A percentile compares a stretch with the other conserved stretches of the same genome.
Evolutionary conservation across 1,140 invertebrate species (phyloP).

Genomic region (Bombus confusus): DNA sequence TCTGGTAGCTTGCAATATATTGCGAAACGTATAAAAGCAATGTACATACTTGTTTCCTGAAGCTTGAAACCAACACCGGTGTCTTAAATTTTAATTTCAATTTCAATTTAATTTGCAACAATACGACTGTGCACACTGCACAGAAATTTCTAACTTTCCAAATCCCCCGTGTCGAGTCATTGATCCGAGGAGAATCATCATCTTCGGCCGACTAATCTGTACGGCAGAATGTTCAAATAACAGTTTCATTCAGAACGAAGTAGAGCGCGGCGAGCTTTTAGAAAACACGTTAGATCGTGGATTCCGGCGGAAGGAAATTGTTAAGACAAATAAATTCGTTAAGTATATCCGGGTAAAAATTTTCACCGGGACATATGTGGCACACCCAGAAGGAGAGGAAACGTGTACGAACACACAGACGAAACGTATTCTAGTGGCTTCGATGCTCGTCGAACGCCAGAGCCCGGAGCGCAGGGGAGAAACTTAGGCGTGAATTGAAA

Average conservation of each 20-base stretch:
- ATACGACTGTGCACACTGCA: too few relatives aligned
- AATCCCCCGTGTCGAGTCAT: too few relatives aligned
- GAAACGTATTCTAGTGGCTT: background rate
- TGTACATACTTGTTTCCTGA: too few relatives aligned
- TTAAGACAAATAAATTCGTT: background rate
- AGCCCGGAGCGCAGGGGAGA: background rate
- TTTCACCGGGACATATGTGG: background rate
- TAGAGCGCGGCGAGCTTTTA: background rate
- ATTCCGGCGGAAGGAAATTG: background rate
- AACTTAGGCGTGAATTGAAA: conserved; percentile 52
- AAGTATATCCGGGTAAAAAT: conserved; percentile 6
- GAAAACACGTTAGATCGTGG: background rate
- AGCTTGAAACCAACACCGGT: too few relatives aligned
- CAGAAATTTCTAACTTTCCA: too few relatives aligned
- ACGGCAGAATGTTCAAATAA: background rate
- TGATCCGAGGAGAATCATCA: background rate
- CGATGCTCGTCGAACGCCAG: background rate
- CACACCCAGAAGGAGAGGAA: background rate
- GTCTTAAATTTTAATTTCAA: too few relatives aligned
- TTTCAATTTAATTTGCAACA: too few relatives aligned
- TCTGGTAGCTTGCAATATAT: too few relatives aligned
- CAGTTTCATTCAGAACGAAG: background rate
- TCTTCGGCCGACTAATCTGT: background rate
- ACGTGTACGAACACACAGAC: background rate
- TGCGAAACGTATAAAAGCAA: too few relatives aligned